A percentile compares a stretch with the other conserved stretches of the same genome.
Conservation (phyloP, 2,797 vertebrate species). For the Microctenopoma lineatum region DNA sequence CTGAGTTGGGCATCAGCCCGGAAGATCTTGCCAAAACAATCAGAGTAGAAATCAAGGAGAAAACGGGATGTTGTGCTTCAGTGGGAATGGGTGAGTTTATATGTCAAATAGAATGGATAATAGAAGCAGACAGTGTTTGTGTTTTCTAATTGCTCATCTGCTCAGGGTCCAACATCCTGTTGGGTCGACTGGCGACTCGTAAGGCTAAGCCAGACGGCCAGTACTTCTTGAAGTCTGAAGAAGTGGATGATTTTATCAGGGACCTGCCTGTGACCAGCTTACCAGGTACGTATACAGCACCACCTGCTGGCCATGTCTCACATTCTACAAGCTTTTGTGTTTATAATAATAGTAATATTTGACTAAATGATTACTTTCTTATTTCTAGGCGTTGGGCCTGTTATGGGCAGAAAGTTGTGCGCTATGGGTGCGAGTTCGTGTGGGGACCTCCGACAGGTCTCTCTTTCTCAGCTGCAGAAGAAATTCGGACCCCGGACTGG, state of each 20-base stretch:
- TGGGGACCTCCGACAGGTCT: constrained; percentile 93
- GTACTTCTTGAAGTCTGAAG: constrained; percentile 91
- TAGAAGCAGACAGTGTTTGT: constrained; percentile 5
- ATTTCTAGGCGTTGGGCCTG: constrained; percentile 91
- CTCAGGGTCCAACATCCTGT: constrained; percentile 96
- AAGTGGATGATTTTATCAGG: constrained; percentile 97
- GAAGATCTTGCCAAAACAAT: constrained; percentile 90
- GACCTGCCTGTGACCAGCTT: constrained; percentile 91
- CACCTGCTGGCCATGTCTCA: constrained; percentile 40
- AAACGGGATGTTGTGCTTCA: constrained; percentile 93
- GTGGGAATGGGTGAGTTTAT: constrained; percentile 93
- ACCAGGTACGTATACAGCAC: constrained; percentile 86
- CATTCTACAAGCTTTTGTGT: not conserved
- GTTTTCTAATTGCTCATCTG: constrained; percentile 26
- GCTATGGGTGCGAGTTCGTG: constrained; percentile 92
- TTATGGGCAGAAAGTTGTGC: constrained; percentile 91
- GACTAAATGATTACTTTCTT: not conserved
- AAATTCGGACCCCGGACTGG: constrained; percentile 97
- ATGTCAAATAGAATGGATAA: constrained; percentile 7
- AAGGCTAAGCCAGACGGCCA: constrained; percentile 97
- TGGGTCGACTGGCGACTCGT: constrained; percentile 96
- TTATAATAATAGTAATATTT: not conserved
- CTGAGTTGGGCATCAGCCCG: constrained; percentile 87
- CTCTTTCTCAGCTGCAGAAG: constrained; percentile 92
- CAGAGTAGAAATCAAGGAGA: constrained; percentile 91